Evolutionary conservation across 2,797 vertebrate species (phyloP), one percentile per base, ranked within the genome.

Genomic region (Podargus strigoides): DNA sequence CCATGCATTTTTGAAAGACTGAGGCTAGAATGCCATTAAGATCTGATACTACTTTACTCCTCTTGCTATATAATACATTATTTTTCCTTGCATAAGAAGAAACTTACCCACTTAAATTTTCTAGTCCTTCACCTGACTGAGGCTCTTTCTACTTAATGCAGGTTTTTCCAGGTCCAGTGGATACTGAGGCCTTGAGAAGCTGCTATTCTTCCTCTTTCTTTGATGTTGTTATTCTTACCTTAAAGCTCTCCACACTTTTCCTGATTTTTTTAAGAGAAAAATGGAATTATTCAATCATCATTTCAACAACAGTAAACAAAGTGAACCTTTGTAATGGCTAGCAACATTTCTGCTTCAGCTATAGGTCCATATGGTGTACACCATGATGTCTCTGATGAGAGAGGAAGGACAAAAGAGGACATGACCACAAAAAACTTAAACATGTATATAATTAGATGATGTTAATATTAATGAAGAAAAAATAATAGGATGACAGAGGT

Each of bases 121-220:
- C 62, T 58, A 66, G 88, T 97, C 98, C 95, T 66, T 87, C 97
- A 92, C 78, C 77, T 89, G 63, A 97, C 22, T 92, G 44, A 96
- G 88, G 53, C 87, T 72, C 58, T 93, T 90, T 97, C 93, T 55
- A 85, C 41, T 78, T 59, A 20, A 66, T 91, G 46, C 79, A 91
- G 70, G 44, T 86, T 97, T 67, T 94, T 92, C 37, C 49, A 72
- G 34, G 52, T 78, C 41, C 69, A 82, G 46, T 55, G 67, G 68
- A 89, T 56, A 24, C 26, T n/a, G 23, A 84, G n/a, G 24, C 50
- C 95, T 96, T 95, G 84, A 86, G 23, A 88, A 98, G 58, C 52
- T 96, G 84, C 81, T 97, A 74, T 83, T 96, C 91, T 62, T 97
- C 90, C 58, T 92, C 85, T 91, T 84, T 83, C 56, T 97, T 96